Evolutionary conservation across 1,140 invertebrate genomes (phyloP), one percentile per base, ranked within the genome.

Genomic region (Zaprionus taronus): DNA sequence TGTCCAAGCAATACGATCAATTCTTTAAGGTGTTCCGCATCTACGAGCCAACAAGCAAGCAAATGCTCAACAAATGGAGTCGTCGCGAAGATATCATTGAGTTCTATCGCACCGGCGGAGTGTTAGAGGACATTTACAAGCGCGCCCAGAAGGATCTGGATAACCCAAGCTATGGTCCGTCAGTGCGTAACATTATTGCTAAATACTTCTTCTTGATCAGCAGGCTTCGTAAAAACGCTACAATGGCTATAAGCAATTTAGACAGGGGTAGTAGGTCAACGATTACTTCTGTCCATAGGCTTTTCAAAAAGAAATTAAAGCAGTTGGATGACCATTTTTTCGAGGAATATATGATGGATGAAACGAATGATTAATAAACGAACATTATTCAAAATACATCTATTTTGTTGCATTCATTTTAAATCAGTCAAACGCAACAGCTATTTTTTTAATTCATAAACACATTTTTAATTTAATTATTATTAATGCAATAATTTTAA

Each of bases 21-120:
- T 87, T 89, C 68, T 83, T 78, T 6, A 80, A 78, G 26, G 47
- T 51, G 11, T 51, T 1, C 49, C 74, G 74, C 57, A 77, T 77
- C 20, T 77, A 77, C 26, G 74, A 77, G 31, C 74, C 74, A 12
- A 17, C 28, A 6, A 47, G 3, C n/a, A 9, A 1, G 1, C 26
- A 72, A 2, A 72, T 60, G 56, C 69, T 77, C 1, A 1, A 1
- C 5, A 65, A 61, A 17, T 75, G 89, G 89, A 47, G 61, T 3
- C 67, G 58, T 6, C 77, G 91, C n/a, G 89, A 92, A 20, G 62
- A 68, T 7, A 22, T 91, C 12, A 63, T 91, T 2, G 49, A 82
- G 22, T 82, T 75, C 31, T 91, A 81, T 49, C 78, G 76, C 34
- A 81, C 34, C 4, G 91, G 84, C 1, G 91, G 89, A 6, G 57